Base-by-base conservation (phyloP, 1,140 invertebrate species). In the Anastrepha ludens region DNA sequence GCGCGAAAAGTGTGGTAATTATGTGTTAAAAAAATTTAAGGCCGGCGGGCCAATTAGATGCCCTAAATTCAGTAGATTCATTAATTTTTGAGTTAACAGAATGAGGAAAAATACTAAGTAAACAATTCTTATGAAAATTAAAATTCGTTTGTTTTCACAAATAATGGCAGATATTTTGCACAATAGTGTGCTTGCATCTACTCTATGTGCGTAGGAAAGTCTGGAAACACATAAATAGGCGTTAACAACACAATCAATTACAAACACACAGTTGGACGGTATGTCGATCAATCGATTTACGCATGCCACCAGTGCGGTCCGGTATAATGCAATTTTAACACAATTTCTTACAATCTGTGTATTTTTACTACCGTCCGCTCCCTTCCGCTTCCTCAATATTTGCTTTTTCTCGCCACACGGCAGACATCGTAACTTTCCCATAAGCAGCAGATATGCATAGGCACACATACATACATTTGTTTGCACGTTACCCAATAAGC, bases 271-370 rank as follows among this genome's bases (percentile, higher is more conserved):
- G 67, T 74, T 44, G 17, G 50, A 0, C 50, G 50, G 50, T 55
- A 11, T 6, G 50, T 55, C 50, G 15, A 47, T 74, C 67, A 41
- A 74, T 74, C 67, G 67, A 74, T 47, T 74, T 41, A 41, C 67
- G 41, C 67, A n/a, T 74, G 67, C 67, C 29, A 6, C 17, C 39
- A 15, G 5, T 41, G 67, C 44, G 41, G 67, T 74, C 41, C 44
- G 67, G 39, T 74, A 41, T 74, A 74, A 74, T 74, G 67, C 41
- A 41, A 74, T 74, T 74, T 74, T 74, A 74, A 74, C 67, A 74
- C 41, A 74, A 39, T 74, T 47, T 74, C 44, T 74, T 39, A 47
- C 41, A 5, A 74, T 74, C 39, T 47, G 41, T 62, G 4, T 47
- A 11, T 74, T 74, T 74, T 74, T 39, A 74, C 67, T 74, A 39